Conservation (phyloP, 2,888 invertebrate genomes). For the Cordylochernes scorpioides region DNA sequence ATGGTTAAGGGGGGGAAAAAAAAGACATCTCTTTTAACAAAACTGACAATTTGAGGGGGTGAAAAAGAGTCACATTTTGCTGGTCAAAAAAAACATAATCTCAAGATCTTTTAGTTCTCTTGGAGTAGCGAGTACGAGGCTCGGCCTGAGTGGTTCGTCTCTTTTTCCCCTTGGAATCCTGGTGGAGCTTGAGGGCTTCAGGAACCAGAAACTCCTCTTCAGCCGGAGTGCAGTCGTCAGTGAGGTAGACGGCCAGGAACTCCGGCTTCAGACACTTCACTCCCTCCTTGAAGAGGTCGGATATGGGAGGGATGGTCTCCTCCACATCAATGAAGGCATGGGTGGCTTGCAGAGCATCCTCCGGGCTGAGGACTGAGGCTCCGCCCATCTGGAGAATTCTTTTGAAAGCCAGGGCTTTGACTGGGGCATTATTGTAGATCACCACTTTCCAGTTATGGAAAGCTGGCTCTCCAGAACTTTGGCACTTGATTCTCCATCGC, state of each 20-base stretch:
- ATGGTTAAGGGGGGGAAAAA: no score
- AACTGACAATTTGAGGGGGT: no score
- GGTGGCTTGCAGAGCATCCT: constrained; percentile 30
- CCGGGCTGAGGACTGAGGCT: constrained; percentile 36
- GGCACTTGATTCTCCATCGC: constrained; percentile 36
- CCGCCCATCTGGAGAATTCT: constrained; percentile 50
- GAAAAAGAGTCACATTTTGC: no score
- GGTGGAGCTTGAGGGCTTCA: no score
- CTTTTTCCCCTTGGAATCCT: no score
- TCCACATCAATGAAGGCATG: constrained; percentile 48
- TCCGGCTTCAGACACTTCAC: constrained; percentile 36
- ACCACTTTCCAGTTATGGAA: constrained; percentile 24
- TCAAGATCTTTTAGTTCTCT: no score
- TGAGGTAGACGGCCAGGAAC: constrained; percentile 33
- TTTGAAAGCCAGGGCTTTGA: constrained; percentile 36
- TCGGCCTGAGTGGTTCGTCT: no score
- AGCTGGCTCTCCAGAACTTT: constrained; percentile 21
- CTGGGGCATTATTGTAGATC: no score
- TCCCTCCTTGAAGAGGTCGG: constrained; percentile 29
- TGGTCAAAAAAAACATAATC: no score
- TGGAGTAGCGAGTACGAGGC: no score
- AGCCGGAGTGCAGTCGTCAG: constrained; percentile 16
- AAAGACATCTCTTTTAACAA: no score
- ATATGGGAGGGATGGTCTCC: constrained; percentile 40
- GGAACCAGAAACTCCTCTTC: constrained; percentile 4